Percentiles rank a stretch among this genome's conserved stretches.
Conservation (phyloP, 1,140 invertebrate genomes). For the Melipona quadrifasciata region DNA sequence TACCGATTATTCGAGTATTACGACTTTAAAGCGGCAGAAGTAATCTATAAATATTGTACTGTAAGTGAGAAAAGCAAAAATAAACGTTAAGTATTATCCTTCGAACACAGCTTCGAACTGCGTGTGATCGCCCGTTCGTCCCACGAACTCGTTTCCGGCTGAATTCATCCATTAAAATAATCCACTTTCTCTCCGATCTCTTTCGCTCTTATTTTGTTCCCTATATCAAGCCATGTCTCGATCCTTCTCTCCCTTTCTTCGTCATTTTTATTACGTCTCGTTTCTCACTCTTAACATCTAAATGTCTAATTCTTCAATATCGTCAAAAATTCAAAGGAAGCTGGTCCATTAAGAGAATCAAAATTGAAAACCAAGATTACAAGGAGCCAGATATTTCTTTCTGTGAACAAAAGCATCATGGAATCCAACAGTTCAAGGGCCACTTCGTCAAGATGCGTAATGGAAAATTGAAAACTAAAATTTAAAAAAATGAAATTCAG, state of each 20-base stretch:
- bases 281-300: no score
- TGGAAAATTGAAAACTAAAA: background rate
- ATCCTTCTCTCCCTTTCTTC: no score
- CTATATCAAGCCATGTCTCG: no score
- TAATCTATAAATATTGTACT: slow-evolving; percentile 78
- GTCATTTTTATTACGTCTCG: background rate
- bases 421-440: no score
- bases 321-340: no score
- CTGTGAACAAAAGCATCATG: no score
- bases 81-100: slow-evolving; percentile 77
- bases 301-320: no score
- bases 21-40: slow-evolving; percentile 69
- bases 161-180: background rate
- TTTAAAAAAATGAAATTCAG: background rate
- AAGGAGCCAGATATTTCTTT: no score
- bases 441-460: no score
- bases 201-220: background rate
- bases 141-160: background rate
- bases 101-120: slow-evolving; percentile 39
- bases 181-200: background rate
- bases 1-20: slow-evolving; percentile 74
- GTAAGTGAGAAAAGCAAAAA: slow-evolving; percentile 74
- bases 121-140: background rate
- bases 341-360: no score
- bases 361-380: no score